Conservation (phyloP, 2,113 vertebrate species). For the Micromys minutus region DNA sequence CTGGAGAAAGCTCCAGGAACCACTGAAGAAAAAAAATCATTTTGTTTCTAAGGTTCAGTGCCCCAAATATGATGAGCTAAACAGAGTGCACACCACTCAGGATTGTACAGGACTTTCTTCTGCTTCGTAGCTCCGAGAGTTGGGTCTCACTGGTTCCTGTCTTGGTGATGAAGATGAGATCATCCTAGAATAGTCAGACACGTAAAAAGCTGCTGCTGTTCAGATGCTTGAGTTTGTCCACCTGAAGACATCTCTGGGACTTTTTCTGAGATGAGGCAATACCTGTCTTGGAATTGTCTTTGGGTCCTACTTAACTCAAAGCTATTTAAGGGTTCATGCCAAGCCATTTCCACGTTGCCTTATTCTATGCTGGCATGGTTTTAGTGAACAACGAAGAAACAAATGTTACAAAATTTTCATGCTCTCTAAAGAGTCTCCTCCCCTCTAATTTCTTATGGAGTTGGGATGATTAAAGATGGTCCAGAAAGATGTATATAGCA, state of each 20-base stretch:
- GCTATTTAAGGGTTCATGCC: background rate
- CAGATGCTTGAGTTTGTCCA: background rate
- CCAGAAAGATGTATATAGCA: background rate
- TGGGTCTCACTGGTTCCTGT: conserved; percentile 14
- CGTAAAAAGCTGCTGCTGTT: background rate
- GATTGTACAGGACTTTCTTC: background rate
- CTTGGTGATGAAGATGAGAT: background rate
- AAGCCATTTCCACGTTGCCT: background rate
- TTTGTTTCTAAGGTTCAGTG: conserved; percentile 50
- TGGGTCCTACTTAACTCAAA: conserved; percentile 23
- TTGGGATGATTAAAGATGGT: background rate
- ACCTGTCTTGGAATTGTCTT: background rate
- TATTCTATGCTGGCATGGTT: background rate
- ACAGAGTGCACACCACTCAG: conserved; percentile 15
- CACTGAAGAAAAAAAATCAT: conserved; percentile 4
- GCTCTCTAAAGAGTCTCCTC: background rate
- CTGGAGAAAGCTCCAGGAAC: background rate
- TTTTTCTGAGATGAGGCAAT: background rate
- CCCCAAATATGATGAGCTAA: conserved; percentile 56
- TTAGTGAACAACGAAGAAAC: background rate
- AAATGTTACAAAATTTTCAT: conserved; percentile 19
- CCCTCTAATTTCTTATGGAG: background rate
- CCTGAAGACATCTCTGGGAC: conserved; percentile 10
- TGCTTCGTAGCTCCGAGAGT: background rate
- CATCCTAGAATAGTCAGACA: conserved; percentile 42